phyloP scores from a whole-genome alignment of 2,888 invertebrate genomes.

The Drosophila kokeensis region DNA sequence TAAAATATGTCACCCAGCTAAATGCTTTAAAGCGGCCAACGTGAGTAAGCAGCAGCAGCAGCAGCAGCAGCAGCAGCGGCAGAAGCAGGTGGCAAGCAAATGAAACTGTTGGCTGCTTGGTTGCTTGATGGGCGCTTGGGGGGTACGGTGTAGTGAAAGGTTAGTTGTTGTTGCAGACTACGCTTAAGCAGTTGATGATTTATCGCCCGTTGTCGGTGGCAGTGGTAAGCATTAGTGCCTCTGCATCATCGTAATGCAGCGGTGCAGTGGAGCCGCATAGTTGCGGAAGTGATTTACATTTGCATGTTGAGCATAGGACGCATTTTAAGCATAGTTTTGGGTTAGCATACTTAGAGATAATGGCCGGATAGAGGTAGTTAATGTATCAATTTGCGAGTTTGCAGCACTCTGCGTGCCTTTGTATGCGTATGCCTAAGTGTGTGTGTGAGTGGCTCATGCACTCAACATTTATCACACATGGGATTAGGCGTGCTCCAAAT shows the following conservation, averaged over 20 bases:
- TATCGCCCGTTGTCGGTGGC: conserved; percentile 67
- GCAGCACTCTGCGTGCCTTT: background rate
- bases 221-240: conserved; percentile 51
- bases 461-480: conserved; percentile 42
- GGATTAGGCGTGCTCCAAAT: conserved; percentile 35
- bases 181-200: conserved; percentile 80
- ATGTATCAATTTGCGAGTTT: conserved; percentile 67
- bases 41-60: conserved; percentile 48
- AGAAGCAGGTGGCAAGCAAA: conserved; percentile 60
- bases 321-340: conserved; percentile 76
- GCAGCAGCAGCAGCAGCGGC: conserved; percentile 19
- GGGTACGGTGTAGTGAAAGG: conserved; percentile 19
- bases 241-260: conserved; percentile 17
- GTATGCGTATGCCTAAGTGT: background rate
- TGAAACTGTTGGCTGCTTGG: conserved; percentile 24
- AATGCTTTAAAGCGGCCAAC: conserved; percentile 78
- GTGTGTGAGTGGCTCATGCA: conserved; percentile 34
- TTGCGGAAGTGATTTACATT: conserved; percentile 78
- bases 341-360: conserved; percentile 66
- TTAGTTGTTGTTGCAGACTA: conserved; percentile 43
- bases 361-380: conserved; percentile 81
- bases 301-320: conserved; percentile 72
- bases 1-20: conserved; percentile 78
- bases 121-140: background rate
- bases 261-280: conserved; percentile 53